Evolutionary conservation across 2,888 invertebrate genomes (phyloP).

Genomic region (Sylvicola fuscatus): DNA sequence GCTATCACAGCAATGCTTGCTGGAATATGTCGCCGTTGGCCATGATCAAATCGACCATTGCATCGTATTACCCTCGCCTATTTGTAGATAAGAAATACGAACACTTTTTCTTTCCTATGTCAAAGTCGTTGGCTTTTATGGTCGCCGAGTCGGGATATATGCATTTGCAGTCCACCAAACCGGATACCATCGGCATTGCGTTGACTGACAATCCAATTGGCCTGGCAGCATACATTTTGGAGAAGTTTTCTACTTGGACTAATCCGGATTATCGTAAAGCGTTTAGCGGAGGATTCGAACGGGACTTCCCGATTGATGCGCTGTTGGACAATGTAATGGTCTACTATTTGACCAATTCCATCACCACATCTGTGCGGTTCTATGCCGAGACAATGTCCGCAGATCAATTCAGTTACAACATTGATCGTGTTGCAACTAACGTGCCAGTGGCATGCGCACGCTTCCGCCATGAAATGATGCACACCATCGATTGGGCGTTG

Average conservation of each 20-base stretch:
- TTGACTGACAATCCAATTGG: constrained; percentile 45
- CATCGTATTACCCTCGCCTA: constrained; percentile 28
- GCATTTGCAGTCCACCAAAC: constrained; percentile 45
- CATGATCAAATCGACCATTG: constrained; percentile 24
- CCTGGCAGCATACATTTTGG: constrained; percentile 48
- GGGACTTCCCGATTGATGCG: constrained; percentile 36
- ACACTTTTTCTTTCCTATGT: constrained; percentile 29
- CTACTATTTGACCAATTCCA: constrained; percentile 45
- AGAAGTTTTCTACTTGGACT: constrained; percentile 51
- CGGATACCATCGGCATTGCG: constrained; percentile 45
- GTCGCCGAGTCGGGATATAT: constrained; percentile 24
- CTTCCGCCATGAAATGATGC: constrained; percentile 40
- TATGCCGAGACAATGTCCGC: constrained; percentile 32
- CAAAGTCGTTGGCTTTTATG: constrained; percentile 13
- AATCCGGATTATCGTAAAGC: constrained; percentile 25
- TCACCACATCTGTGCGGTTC: constrained; percentile 39
- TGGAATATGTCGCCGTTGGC: constrained; percentile 17
- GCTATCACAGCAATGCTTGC: constrained; percentile 42
- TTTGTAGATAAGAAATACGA: constrained; percentile 28
- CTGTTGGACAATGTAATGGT: constrained; percentile 51
- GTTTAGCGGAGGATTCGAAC: constrained; percentile 37
- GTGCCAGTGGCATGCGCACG: constrained; percentile 48
- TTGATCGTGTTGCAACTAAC: constrained; percentile 31
- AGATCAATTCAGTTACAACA: neutral
- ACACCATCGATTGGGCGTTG: constrained; percentile 32